phyloP scores from a whole-genome alignment of 2,113 vertebrate species.

The Sapajus apella region DNA sequence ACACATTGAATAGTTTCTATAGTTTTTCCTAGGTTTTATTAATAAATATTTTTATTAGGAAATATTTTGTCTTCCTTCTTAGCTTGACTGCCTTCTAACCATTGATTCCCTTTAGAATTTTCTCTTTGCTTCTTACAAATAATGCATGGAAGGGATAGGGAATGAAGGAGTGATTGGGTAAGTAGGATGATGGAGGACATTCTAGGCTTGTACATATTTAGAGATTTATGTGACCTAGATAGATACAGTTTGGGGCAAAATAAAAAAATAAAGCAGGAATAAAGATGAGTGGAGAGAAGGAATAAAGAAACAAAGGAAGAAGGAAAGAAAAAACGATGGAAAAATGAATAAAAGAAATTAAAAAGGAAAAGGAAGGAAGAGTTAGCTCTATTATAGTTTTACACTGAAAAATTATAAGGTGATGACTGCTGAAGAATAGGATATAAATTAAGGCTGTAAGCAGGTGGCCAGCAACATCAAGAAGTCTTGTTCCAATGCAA shows the following conservation, averaged over 20 bases:
- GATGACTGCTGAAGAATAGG: not conserved
- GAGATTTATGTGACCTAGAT: not conserved
- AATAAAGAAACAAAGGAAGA: not conserved
- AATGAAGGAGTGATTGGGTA: not conserved
- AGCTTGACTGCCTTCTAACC: not conserved
- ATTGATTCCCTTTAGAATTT: not conserved
- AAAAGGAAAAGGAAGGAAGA: not conserved
- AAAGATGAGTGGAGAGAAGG: not conserved
- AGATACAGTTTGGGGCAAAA: not conserved
- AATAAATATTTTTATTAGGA: not conserved
- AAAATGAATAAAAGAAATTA: not conserved
- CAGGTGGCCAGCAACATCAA: not conserved
- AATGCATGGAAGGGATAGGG: not conserved
- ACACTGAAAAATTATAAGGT: not conserved
- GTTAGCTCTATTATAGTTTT: not conserved
- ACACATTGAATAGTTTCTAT: not conserved
- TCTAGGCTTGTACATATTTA: not conserved
- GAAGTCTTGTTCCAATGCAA: not conserved
- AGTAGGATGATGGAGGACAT: not conserved
- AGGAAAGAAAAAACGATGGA: not conserved
- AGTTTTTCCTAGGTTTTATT: not conserved
- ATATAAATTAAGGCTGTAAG: not conserved
- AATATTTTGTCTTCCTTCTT: not conserved
- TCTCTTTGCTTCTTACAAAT: not conserved
- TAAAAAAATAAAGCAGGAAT: not conserved